Percentiles rank a stretch among this genome's conserved stretches.
These are phyloP conservation scores for Aphidius gifuensis DNA, from an alignment of 1,140 invertebrate genomes.

Conservation along the genomic window DNA sequence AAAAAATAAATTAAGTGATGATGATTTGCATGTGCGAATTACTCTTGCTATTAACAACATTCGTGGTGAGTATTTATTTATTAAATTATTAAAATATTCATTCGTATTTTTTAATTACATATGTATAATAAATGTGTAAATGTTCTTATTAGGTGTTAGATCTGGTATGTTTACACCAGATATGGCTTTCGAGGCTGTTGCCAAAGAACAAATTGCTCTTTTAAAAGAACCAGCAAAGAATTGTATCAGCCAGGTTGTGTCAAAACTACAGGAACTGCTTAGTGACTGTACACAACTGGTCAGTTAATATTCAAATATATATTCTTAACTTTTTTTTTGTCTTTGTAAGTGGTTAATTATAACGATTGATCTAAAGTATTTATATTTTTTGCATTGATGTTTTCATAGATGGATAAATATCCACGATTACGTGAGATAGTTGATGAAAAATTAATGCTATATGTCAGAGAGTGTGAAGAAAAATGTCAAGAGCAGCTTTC, in stretches of 20 bases:
- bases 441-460: conserved; percentile 92
- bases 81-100: conserved; percentile 7
- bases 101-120: not conserved
- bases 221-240: conserved; percentile 97
- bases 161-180: conserved; percentile 99
- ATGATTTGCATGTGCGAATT: conserved; percentile 95
- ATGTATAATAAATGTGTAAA: too few species aligned
- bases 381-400: conserved; percentile 16
- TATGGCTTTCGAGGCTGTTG: conserved; percentile 99
- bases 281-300: conserved; percentile 91
- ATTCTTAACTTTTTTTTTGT: conserved; percentile 57
- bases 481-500: conserved; percentile 94
- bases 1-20: conserved; percentile 97
- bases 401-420: conserved; percentile 86
- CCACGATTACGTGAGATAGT: conserved; percentile 96
- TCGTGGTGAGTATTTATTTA: conserved; percentile 68
- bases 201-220: conserved; percentile 96
- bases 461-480: conserved; percentile 92
- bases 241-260: conserved; percentile 96
- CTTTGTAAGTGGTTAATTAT: conserved; percentile 58
- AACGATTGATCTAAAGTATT: conserved; percentile 22
- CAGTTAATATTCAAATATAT: conserved; percentile 30
- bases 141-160: conserved; percentile 60
- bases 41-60: conserved; percentile 99
- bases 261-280: conserved; percentile 92